phyloP scores from a whole-genome alignment of 2,888 invertebrate species.

The Protula sp. region DNA sequence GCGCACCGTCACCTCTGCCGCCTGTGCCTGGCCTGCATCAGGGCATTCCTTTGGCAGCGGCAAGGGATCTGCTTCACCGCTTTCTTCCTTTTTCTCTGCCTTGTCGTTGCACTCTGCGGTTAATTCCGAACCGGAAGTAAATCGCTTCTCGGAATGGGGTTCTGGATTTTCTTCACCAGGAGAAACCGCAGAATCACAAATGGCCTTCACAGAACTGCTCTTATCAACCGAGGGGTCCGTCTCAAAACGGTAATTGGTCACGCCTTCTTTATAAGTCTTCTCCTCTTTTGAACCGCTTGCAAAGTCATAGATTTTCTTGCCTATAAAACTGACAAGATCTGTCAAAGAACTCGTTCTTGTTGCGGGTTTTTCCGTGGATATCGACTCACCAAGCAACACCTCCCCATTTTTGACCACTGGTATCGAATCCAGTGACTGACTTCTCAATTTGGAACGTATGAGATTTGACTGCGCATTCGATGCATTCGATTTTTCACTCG shows the following conservation, averaged over 20 bases:
- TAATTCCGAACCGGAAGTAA: neutral
- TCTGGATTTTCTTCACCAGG: no score
- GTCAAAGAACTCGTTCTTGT: neutral
- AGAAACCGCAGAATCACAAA: neutral
- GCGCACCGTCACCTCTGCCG: no score
- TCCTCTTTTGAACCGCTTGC: neutral
- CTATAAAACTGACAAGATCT: neutral
- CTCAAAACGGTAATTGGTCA: conserved; percentile 19
- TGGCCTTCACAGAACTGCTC: neutral
- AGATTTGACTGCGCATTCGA: neutral
- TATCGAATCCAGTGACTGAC: neutral
- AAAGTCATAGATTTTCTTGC: neutral
- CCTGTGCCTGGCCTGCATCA: no score
- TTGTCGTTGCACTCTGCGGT: neutral
- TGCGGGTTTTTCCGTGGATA: neutral
- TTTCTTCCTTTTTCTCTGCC: neutral
- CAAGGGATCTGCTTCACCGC: neutral
- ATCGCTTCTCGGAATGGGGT: no score
- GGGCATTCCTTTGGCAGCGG: no score
- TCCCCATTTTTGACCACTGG: neutral
- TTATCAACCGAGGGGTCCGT: neutral
- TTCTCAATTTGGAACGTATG: neutral
- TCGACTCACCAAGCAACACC: no score
- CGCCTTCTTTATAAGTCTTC: conserved; percentile 17
- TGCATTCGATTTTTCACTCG: neutral